Percentiles rank a stretch among this genome's conserved stretches.
Conservation (phyloP, 2,888 invertebrate species). For the Ornithoptera priamus region DNA sequence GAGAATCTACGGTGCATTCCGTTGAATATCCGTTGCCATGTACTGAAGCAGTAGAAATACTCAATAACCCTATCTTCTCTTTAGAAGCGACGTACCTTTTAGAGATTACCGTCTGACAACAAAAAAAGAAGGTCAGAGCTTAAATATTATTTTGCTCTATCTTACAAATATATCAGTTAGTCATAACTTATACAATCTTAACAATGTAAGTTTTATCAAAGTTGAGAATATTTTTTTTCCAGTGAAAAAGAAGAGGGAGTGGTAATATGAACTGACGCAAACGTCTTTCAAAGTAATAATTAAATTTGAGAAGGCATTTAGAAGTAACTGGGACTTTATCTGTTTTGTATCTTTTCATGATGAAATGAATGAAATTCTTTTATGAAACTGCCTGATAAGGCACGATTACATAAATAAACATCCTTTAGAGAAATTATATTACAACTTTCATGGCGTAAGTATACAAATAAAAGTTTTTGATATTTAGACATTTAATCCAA, state of each 20-base stretch:
- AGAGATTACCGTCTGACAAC: too few species aligned
- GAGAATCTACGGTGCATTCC: too few species aligned
- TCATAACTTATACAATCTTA: not conserved
- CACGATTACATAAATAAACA: not conserved
- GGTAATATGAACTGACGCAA: not conserved
- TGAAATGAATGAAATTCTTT: not conserved
- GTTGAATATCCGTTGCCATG: too few species aligned
- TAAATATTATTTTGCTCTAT: too few species aligned
- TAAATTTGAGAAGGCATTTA: not conserved
- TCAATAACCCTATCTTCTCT: too few species aligned
- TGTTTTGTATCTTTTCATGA: not conserved
- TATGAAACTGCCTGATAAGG: not conserved
- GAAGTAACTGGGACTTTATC: not conserved
- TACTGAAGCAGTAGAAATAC: too few species aligned
- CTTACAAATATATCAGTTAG: too few species aligned
- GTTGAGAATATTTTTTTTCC: not conserved
- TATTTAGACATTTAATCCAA: not conserved
- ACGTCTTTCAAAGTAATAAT: constrained; percentile 1
- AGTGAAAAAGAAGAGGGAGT: not conserved
- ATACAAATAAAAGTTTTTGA: not conserved
- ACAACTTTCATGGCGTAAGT: not conserved
- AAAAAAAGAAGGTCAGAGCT: too few species aligned
- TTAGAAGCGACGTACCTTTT: too few species aligned
- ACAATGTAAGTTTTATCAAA: not conserved
- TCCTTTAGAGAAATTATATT: too few species aligned